phyloP scores from a whole-genome alignment of 2,113 vertebrate genomes.

The Lamprotornis superbus region DNA sequence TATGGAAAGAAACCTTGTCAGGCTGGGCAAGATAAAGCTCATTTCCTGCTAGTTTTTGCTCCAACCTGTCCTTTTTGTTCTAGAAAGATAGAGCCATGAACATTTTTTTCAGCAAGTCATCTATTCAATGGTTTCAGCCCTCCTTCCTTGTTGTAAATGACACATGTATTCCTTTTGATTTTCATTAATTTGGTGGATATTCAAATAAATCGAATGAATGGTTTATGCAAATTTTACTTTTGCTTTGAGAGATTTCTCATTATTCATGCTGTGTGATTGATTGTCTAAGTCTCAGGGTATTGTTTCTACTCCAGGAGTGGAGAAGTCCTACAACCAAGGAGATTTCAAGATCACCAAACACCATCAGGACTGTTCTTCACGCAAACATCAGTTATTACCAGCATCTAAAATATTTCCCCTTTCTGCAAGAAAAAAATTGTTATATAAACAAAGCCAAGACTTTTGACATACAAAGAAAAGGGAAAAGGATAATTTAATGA shows the following conservation, averaged over 20 bases:
- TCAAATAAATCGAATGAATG: constrained; percentile 26
- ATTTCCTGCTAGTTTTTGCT: background rate
- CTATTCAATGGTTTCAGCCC: background rate
- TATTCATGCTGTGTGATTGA: constrained; percentile 44
- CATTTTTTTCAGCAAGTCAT: background rate
- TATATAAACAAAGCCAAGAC: background rate
- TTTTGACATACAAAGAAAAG: background rate
- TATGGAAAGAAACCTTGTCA: background rate
- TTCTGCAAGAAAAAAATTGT: background rate
- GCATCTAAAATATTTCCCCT: background rate
- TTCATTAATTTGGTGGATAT: constrained; percentile 45
- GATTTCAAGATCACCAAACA: background rate
- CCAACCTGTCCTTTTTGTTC: background rate
- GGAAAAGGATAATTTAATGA: background rate
- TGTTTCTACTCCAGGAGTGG: constrained; percentile 2
- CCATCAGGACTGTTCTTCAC: background rate
- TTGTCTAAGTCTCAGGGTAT: background rate
- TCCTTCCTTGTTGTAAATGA: constrained; percentile 35
- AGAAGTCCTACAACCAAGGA: background rate
- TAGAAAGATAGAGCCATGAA: background rate
- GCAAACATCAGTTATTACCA: background rate
- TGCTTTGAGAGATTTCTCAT: constrained; percentile 34
- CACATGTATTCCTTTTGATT: constrained; percentile 23
- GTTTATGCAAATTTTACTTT: constrained; percentile 52
- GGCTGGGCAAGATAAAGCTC: background rate